A percentile compares a stretch with the other conserved stretches of the same genome.
These are phyloP conservation scores for Hirundo rustica DNA, from an alignment of 2,797 vertebrate genomes.

Conservation along the genomic window DNA sequence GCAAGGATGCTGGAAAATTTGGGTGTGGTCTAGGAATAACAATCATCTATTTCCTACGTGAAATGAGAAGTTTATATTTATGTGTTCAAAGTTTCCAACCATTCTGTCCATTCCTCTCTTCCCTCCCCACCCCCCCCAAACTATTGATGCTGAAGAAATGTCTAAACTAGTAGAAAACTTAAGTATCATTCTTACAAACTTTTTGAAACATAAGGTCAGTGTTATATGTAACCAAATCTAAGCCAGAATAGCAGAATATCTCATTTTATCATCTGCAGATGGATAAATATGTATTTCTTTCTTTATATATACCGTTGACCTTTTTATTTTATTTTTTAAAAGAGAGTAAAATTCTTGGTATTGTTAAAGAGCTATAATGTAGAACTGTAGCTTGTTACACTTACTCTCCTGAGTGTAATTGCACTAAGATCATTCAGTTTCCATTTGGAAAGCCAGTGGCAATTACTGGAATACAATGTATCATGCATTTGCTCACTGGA, in stretches of 20 bases:
- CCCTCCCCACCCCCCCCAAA: accelerated
- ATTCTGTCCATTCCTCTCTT: slow-evolving; percentile 16
- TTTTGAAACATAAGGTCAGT: not conserved
- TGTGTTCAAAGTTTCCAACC: slow-evolving; percentile 30
- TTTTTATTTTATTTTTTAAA: slow-evolving; percentile 69
- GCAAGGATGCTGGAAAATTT: slow-evolving; percentile 5
- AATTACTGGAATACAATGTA: slow-evolving; percentile 98
- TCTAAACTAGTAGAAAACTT: slow-evolving; percentile 38
- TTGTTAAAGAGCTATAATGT: slow-evolving; percentile 83
- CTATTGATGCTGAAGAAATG: not conserved
- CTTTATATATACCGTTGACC: slow-evolving; percentile 51
- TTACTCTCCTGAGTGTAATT: slow-evolving; percentile 91
- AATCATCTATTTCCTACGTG: slow-evolving; percentile 5
- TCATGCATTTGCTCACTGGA: slow-evolving; percentile 87
- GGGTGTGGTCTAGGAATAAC: not conserved
- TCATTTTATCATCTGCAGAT: not conserved
- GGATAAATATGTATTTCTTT: slow-evolving; percentile 12
- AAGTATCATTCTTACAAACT: not conserved
- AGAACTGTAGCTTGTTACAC: slow-evolving; percentile 88
- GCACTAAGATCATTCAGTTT: slow-evolving; percentile 86
- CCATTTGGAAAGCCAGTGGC: slow-evolving; percentile 88
- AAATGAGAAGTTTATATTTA: slow-evolving; percentile 46
- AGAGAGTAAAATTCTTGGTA: slow-evolving; percentile 69
- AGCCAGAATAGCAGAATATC: not conserved
- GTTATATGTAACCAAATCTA: not conserved